A percentile compares a stretch with the other conserved stretches of the same genome.
Conservation (phyloP, 2,113 vertebrate genomes). For the Prinia subflava region DNA sequence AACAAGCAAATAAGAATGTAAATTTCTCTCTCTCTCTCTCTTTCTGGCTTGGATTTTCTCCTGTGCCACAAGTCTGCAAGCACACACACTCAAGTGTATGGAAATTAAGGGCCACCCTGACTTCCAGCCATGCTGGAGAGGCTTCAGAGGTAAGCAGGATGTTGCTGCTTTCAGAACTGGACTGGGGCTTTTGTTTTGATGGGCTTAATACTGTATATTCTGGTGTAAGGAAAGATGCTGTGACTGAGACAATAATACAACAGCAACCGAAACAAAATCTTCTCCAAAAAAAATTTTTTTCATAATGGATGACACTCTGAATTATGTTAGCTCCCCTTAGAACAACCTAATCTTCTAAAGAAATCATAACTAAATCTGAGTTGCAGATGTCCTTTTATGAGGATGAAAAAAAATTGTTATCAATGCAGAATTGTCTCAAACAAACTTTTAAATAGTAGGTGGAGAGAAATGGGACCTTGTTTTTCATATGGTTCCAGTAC, state of each 20-base stretch:
- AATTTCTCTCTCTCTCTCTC: not conserved
- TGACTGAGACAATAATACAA: not conserved
- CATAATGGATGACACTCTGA: not conserved
- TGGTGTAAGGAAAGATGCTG: not conserved
- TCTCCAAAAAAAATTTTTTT: not conserved
- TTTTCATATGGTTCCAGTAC: not conserved
- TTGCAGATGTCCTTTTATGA: not conserved
- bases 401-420: not conserved
- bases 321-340: not conserved
- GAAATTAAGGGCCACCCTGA: not conserved
- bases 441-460: not conserved
- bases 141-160: not conserved
- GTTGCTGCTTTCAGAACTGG: not conserved
- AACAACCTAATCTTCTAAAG: not conserved
- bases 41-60: not conserved
- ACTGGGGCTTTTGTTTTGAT: not conserved
- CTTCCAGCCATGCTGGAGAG: not conserved
- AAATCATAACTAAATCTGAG: not conserved
- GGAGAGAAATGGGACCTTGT: not conserved
- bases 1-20: not conserved
- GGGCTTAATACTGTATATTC: not conserved
- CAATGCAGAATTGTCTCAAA: not conserved
- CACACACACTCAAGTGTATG: rapidly evolving
- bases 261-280: not conserved
- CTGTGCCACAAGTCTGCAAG: not conserved